These are phyloP conservation scores for Sterrhoptilus dennistouni DNA, from an alignment of 2,113 vertebrate species.

Conservation along the genomic window DNA sequence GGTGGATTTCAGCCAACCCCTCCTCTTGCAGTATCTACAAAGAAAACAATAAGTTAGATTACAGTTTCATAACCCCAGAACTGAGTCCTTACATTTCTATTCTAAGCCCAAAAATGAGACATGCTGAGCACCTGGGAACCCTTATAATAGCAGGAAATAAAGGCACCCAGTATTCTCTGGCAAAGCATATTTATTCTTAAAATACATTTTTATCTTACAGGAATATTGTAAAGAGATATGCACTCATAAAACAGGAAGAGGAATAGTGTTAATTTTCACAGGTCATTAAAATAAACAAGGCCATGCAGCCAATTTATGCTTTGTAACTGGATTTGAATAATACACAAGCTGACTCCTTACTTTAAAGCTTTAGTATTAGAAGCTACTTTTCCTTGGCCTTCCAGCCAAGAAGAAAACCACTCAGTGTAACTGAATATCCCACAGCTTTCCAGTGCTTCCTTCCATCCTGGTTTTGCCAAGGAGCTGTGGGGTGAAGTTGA, in stretches of 20 bases:
- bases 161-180: background rate
- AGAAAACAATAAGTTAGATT: background rate
- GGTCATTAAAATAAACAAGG: background rate
- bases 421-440: background rate
- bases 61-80: background rate
- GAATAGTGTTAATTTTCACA: background rate
- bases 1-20: constrained; percentile 93
- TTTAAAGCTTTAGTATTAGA: background rate
- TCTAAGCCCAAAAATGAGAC: background rate
- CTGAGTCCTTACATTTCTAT: background rate
- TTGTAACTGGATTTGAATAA: background rate
- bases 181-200: background rate
- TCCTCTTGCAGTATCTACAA: constrained; percentile 88
- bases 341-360: background rate
- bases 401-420: background rate
- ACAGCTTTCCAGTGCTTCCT: background rate
- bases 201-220: background rate
- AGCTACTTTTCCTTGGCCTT: background rate
- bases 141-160: background rate
- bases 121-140: background rate
- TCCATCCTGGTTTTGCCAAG: background rate
- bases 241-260: background rate
- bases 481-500: background rate
- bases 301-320: background rate
- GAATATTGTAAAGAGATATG: background rate